Base-by-base conservation (phyloP, 2,113 vertebrate species). In the Tringa solitaria region DNA sequence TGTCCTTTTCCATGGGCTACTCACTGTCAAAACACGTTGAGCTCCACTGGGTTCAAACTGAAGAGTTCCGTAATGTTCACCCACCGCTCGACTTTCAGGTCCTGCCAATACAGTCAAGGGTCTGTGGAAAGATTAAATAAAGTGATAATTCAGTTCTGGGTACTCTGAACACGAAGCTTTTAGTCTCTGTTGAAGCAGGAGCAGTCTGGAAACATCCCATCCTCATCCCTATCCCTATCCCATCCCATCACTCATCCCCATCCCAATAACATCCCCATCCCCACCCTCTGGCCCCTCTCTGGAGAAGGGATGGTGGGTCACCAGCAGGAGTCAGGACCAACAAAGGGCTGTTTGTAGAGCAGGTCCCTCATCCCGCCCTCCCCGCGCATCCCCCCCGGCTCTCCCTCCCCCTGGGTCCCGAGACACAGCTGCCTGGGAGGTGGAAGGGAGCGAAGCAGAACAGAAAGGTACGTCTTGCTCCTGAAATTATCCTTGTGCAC, bases 341-440 rank as follows among this genome's bases (percentile, higher is more conserved):
- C 97, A 98, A 96, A 98, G 96, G 57, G 74, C 84, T 90, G 75
- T 60, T 97, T 98, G 96, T 98, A 30, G 59, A 61, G 75, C 68
- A 59, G 86, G 95, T 84, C 79, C 85, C 3, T 67, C 51, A 97
- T 94, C 84, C 88, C 92, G 93, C 90, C 97, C 96, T 95, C 61
- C 27, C 92, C 80, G 39, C 78, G 41, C 75, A 50, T 79, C 90
- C 93, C 79, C 32, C 83, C 79, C 32, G 84, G 70, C 95, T 89
- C 91, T 43, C 72, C 84, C 67, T 92, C 93, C 87, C 72, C 87
- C 86, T 63, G 95, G 60, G 50, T 73, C 33, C 83, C 90, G 79
- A 93, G 68, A 95, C 7, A 96, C 84, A 76, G 94, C 96, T 94
- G 85, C 86, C 97, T 89, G 90, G 92, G 87, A 91, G 92, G 88